Evolutionary conservation across 2,888 invertebrate genomes (phyloP), one percentile per base, ranked within the genome.

Genomic region (Meteorus colon): DNA sequence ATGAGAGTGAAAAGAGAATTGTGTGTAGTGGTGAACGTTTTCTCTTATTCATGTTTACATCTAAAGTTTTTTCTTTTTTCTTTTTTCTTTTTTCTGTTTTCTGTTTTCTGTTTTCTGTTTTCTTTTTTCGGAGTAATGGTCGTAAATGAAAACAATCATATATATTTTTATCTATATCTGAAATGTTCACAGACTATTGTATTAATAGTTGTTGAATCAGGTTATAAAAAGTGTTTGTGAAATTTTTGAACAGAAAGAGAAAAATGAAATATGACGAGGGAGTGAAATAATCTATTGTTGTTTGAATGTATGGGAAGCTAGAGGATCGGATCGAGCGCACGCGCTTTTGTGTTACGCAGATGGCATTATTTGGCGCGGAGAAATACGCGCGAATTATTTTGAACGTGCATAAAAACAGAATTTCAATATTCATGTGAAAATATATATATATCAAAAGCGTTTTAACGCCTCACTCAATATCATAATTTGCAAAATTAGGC

Each of bases 371-470:
- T 27, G 70, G 16, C 70, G 45, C 55, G 34, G 31, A 41, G 60
- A 70, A 70, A 59, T 16, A 16, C 70, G 60, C 70, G 70, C 70
- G 60, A 70, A 70, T 14, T 12, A 37, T 14, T 70, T 70, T 60
- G 45, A 70, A 62, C n/a, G 4, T 27, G n/a, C 27, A 1, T 29
- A 3, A 12, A 62, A 29, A 8, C 19, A 19, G 0, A 55, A 5
- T n/a, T n/a, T 48, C 4, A n/a, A 48, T 48, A 41, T 41, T 1
- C 10, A 41, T 12, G 8, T 41, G 10, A 5, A 41, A 10, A 41
- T 1, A 41, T 41, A 12, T 12, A 48, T 45, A 2, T 45, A 4
- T 48, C n/a, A n/a, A 16, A n/a, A 2, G n/a, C 48, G 4, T 2
- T 4, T 48, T 3, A 48, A 48, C 48, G 16, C 48, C 16, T 48